A percentile compares a stretch with the other conserved stretches of the same genome.
Conservation (phyloP, 2,113 vertebrate genomes). For the Furnarius figulus region DNA sequence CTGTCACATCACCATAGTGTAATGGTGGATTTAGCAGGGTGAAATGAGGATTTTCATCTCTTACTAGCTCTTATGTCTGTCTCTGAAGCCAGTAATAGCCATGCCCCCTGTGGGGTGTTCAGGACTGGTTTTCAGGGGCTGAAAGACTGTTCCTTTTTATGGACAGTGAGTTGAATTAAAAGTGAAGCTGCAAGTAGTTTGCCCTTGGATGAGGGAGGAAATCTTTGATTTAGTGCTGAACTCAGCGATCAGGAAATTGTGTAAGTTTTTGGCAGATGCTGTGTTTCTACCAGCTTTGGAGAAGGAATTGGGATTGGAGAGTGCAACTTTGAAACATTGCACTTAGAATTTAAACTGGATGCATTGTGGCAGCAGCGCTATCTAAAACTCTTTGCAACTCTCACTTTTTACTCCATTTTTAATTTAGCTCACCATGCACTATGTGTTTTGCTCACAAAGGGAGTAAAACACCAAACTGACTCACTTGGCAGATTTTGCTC, state of each 20-base stretch:
- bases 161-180: not conserved
- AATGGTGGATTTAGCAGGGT: constrained; percentile 35
- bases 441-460: not conserved
- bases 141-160: not conserved
- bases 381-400: not conserved
- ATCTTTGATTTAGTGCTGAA: not conserved
- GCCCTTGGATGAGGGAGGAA: not conserved
- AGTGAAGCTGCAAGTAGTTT: not conserved
- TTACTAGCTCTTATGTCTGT: not conserved
- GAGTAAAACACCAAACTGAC: not conserved
- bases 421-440: not conserved
- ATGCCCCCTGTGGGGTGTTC: not conserved
- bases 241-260: not conserved
- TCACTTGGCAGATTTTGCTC: not conserved
- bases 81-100: constrained; percentile 8
- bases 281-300: not conserved
- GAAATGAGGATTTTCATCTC: constrained; percentile 42
- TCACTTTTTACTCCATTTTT: not conserved
- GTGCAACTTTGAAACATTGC: not conserved
- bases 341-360: not conserved
- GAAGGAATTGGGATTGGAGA: not conserved
- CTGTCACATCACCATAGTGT: not conserved
- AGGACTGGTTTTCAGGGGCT: not conserved
- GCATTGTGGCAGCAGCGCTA: not conserved
- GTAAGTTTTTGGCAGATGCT: not conserved